Conservation (phyloP, 2,888 invertebrate genomes). For the Trissolcus japonicus region DNA sequence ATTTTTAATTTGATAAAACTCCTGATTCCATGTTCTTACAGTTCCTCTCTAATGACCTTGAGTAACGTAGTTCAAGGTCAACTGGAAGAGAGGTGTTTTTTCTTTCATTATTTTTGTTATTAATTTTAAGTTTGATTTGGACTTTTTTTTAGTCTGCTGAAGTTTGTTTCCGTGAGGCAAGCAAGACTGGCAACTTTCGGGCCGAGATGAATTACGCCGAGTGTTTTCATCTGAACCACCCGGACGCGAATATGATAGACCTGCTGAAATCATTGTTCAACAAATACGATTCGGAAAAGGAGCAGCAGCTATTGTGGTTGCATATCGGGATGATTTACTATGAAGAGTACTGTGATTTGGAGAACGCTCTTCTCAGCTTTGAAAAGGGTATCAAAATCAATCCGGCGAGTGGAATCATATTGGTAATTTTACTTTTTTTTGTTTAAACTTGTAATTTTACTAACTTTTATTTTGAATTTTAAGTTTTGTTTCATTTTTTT, state of each 20-base stretch:
- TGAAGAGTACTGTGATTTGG: slow-evolving; percentile 1
- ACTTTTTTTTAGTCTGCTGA: slow-evolving; percentile 23
- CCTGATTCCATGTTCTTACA: no score
- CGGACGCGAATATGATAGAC: slow-evolving; percentile 1
- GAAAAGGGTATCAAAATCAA: slow-evolving; percentile 5
- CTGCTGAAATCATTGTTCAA: neutral
- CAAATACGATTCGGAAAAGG: slow-evolving; percentile 14
- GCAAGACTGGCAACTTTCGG: slow-evolving; percentile 16
- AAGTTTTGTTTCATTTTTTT: neutral
- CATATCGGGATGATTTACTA: slow-evolving; percentile 21
- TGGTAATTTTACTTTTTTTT: slow-evolving; percentile 9
- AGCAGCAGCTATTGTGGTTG: slow-evolving; percentile 13
- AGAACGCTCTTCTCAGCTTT: slow-evolving; percentile 7
- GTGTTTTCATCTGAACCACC: slow-evolving; percentile 4
- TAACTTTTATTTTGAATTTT: neutral
- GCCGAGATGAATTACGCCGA: slow-evolving; percentile 21
- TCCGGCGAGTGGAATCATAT: neutral
- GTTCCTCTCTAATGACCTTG: no score
- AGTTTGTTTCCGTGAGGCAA: slow-evolving; percentile 16
- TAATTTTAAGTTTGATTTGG: neutral
- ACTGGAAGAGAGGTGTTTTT: neutral
- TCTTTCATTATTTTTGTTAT: slow-evolving; percentile 5
- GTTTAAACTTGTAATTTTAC: no score
- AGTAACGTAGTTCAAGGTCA: no score
- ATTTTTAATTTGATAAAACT: no score